Conservation (phyloP, 2,113 vertebrate species). For the Chrysemys picta region DNA sequence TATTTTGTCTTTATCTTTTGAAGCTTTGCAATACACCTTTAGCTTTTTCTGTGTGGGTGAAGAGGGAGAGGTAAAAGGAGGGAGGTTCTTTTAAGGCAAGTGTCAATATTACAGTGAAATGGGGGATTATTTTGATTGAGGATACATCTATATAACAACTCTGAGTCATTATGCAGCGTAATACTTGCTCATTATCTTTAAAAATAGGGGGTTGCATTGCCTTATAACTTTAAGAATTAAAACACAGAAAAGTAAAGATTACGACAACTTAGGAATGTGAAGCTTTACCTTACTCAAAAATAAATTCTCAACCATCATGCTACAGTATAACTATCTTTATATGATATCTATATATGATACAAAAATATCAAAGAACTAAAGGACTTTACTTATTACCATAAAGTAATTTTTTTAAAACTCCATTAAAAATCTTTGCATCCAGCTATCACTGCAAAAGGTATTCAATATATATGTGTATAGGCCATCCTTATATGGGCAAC, state of each 20-base stretch:
- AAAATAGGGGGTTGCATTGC: neutral
- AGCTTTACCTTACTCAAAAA: slow-evolving; percentile 24
- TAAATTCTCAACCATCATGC: neutral
- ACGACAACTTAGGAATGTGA: neutral
- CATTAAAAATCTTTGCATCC: neutral
- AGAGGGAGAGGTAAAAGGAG: neutral
- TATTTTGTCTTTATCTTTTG: neutral
- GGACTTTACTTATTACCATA: neutral
- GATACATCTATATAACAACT: neutral
- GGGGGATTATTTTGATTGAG: slow-evolving; percentile 4
- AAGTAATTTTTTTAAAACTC: neutral
- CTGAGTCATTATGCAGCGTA: neutral
- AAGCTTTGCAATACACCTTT: neutral
- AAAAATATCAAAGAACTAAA: neutral
- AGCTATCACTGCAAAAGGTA: neutral
- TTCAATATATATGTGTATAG: neutral
- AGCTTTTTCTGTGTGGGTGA: neutral
- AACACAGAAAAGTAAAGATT: neutral
- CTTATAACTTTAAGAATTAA: slow-evolving; percentile 28
- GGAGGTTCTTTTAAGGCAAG: neutral
- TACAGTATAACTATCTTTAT: neutral
- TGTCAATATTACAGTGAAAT: neutral
- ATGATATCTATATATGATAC: neutral
- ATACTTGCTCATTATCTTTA: neutral
- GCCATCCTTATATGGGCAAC: neutral